Evolutionary conservation across 2,113 vertebrate genomes (phyloP).

Genomic region (Agapornis roseicollis): DNA sequence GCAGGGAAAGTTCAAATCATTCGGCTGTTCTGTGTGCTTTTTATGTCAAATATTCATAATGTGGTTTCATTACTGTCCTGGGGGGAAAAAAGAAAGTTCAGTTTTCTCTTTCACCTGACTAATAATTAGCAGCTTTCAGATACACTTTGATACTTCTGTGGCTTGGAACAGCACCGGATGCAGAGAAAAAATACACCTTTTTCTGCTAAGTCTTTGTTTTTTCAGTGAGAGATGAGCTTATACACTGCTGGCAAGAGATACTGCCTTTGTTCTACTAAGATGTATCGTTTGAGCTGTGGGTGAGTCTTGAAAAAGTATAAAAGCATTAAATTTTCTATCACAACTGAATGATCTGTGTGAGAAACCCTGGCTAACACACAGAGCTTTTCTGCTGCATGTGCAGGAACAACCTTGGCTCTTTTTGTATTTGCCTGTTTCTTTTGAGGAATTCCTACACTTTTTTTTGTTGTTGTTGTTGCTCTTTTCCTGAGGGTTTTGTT

Average conservation of each 20-base stretch:
- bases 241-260: neutral
- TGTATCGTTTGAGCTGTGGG: neutral
- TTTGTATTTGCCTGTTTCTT: neutral
- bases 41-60: conserved; percentile 1
- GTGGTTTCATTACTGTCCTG: neutral
- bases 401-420: neutral
- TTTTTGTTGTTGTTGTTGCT: neutral
- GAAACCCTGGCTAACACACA: neutral
- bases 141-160: neutral
- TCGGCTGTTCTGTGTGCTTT: neutral
- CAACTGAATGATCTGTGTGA: neutral
- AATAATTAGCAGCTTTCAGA: neutral
- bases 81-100: neutral
- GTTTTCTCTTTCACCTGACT: neutral
- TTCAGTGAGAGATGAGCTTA: neutral
- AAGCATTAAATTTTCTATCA: conserved; percentile 18
- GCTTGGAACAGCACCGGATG: neutral
- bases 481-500: neutral
- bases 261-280: conserved; percentile 31
- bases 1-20: conserved; percentile 21
- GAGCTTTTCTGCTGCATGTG: neutral
- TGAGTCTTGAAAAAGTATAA: neutral
- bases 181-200: conserved; percentile 18
- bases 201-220: neutral
- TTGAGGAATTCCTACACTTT: neutral